Base-by-base conservation (phyloP, 2,797 vertebrate species). In the Tauraco hartlaubi region DNA sequence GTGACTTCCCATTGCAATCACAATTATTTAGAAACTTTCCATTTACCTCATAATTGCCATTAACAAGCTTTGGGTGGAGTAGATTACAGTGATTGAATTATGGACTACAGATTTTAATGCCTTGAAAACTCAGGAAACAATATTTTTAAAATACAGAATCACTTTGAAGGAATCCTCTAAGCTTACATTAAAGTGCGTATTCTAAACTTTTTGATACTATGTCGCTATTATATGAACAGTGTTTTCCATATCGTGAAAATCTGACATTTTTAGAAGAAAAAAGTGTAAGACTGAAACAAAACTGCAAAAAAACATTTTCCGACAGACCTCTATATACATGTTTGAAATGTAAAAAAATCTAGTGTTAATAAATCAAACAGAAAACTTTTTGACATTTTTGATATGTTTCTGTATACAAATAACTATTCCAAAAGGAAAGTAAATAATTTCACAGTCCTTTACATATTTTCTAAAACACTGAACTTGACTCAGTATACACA, bases 281-380 rank as follows among this genome's bases (percentile, higher is more conserved):
- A 71, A 26, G 0, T 25, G 18, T 39, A 23, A 63, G 11, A 84
- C 33, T 59, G 29, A 85, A 66, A 68, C 1, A 43, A 66, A 13
- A 2, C 2, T 5, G 12, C 5, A 9, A 37, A 37, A 69, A 85
- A 66, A 0, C 0, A 2, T 55, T 69, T 85, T 61, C 15, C 68
- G 72, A 55, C 1, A 82, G 23, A 35, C 9, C 3, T 73, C 25
- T 56, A 11, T 59, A 51, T 22, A 5, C 1, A n/a, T 6, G 11
- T 31, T 91, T 77, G 15, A 64, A 78, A 22, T 56, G 2, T 55
- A 49, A 84, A 91, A 91, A 73, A 39, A 37, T 5, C 26, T 46
- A 22, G 55, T 23, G 20, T 39, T 41, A 63, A 68, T 21, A 67
- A 69, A 74, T 64, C 12, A 58, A 71, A 31, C 5, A 46, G 29